Evolutionary conservation across 2,113 vertebrate species (phyloP), one percentile per base, ranked within the genome.

Genomic region (Leptobrachium ailaonicum): DNA sequence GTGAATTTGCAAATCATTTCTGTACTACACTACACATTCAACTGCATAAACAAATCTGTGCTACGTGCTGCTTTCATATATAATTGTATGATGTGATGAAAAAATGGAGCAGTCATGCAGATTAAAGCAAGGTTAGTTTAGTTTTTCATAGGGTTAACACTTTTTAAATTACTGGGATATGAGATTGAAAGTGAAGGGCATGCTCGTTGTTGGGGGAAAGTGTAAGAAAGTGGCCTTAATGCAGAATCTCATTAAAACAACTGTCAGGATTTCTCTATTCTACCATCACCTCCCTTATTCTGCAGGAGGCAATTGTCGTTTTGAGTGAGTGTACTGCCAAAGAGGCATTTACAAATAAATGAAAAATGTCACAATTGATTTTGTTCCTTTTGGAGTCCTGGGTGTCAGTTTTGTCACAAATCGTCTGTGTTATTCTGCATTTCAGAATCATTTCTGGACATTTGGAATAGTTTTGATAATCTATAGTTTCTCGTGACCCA

Each of bases 311-410:
- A 91, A 93, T 92, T 96, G 95, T 97, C 95, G 69, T 95, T 95
- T 93, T 94, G 91, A 95, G 94, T 96, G 95, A 97, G 92, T 89
- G 87, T 94, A 85, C 92, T 94, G 92, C 94, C 94, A 94, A 93
- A 92, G 94, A 96, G 90, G 90, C 96, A 97, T 98, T 99, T 98
- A 98, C 96, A 98, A 97, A 99, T 98, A 99, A 98, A 99, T 98
- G 96, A 98, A 98, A 99, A 99, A 96, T 96, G 97, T 97, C 97
- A 98, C 96, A 96, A 95, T 95, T 95, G 95, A 97, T 98, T 96
- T 95, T 84, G 88, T 90, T 95, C 85, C 87, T 94, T 93, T 87
- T 82, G 86, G 92, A 93, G 86, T 86, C 89, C 87, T 85, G 85
- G 69, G 79, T 94, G 95, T 96, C 95, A 95, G 94, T 92, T 96